Base-by-base conservation (phyloP, 2,888 invertebrate genomes). In the Xylota sylvarum region DNA sequence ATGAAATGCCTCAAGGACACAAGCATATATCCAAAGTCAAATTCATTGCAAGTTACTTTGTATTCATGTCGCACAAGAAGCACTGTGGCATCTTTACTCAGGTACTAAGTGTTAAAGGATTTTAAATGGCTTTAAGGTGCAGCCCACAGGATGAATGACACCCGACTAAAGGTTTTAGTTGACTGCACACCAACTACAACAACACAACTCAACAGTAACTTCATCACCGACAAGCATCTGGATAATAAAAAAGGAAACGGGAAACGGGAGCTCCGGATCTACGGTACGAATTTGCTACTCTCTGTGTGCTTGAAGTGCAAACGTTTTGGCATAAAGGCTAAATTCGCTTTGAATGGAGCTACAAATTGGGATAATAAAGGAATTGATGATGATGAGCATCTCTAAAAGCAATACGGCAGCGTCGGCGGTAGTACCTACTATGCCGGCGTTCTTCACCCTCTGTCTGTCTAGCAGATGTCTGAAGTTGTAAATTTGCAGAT, bases 321-420 rank as follows among this genome's bases (percentile, higher is more conserved):
- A 86, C 82, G 77, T 82, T 82, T 82, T 43, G 64, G 86, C 77
- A 69, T 73, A 82, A 82, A 72, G 77, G 65, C 84, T 87, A 88
- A 89, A 89, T 89, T 89, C 84, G 85, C 87, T 87, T 88, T 89
- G 88, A 89, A 89, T 89, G 86, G 88, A 87, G 88, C 83, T 88
- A 88, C 89, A 89, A 89, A 89, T 89, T 89, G 89, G 88, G 88
- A 89, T 88, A 88, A 88, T 88, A 89, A 89, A 88, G 85, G 88
- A 89, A 88, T 88, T 89, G 88, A 88, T 88, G 88, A 69, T 89
- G 82, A 86, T 86, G 82, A 82, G 76, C 65, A 64, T 80, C 64
- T 55, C 37, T 35, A 23, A 65, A 46, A 48, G 65, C 55, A 56
- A 50, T 65, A 50, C 58, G 56, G 14, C 3, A 7, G 32, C 32